phyloP scores from a whole-genome alignment of 2,113 vertebrate genomes.

The Scomber colias region DNA sequence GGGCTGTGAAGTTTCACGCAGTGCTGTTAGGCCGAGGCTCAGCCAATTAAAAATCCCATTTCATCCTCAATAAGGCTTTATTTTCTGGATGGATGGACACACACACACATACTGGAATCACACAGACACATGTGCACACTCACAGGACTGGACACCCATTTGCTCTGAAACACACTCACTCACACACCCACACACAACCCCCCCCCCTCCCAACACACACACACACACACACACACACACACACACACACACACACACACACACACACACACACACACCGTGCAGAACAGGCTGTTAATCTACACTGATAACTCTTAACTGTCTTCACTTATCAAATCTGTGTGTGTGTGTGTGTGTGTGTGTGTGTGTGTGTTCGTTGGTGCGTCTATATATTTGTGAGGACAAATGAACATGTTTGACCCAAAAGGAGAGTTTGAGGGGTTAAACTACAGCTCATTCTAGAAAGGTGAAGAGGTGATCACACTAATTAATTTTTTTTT shows the following conservation, averaged over 20 bases:
- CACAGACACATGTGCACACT: constrained; percentile 21
- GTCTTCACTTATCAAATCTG: constrained; percentile 11
- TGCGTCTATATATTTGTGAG: too few relatives aligned
- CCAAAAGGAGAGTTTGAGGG: too few relatives aligned
- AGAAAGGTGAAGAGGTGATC: too few relatives aligned
- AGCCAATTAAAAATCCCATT: constrained; percentile 88
- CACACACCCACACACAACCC: constrained; percentile 20
- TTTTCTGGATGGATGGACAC: constrained; percentile 82
- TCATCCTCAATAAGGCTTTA: constrained; percentile 88
- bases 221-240: constrained; percentile 4
- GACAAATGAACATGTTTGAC: too few relatives aligned
- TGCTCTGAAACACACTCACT: constrained; percentile 30
- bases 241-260: neutral
- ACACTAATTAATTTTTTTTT: too few relatives aligned
- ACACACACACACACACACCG: neutral
- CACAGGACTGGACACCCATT: constrained; percentile 4
- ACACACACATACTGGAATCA: constrained; percentile 42
- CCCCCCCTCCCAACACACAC: constrained; percentile 13
- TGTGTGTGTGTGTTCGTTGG: constrained; percentile 23
- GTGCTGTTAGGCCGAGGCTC: constrained; percentile 66
- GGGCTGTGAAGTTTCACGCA: constrained; percentile 70
- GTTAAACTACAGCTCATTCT: too few relatives aligned
- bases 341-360: constrained; percentile 30
- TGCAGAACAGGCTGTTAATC: constrained; percentile 44
- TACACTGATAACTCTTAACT: constrained; percentile 22